A percentile compares a stretch with the other conserved stretches of the same genome.
These are phyloP conservation scores for Hyperoplus lanceolatus DNA, from an alignment of 2,797 vertebrate species.

Conservation along the genomic window DNA sequence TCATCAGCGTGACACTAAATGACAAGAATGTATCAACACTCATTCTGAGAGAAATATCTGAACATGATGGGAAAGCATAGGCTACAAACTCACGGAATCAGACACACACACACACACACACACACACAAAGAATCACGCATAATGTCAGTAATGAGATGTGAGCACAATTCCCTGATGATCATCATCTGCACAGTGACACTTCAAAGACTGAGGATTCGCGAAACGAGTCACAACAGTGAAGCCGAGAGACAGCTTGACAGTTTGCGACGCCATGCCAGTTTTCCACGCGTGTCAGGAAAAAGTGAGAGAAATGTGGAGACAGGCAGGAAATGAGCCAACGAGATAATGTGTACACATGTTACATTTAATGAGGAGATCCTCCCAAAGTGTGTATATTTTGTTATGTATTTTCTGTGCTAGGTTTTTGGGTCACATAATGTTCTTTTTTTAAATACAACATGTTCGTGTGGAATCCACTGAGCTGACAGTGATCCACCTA, in stretches of 20 bases:
- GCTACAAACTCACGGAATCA: background rate
- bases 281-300: constrained; percentile 20
- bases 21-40: constrained; percentile 38
- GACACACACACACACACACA: background rate
- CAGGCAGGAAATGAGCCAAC: background rate
- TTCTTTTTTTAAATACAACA: background rate
- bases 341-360: constrained; percentile 14
- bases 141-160: constrained; percentile 65
- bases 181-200: constrained; percentile 64
- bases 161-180: constrained; percentile 73
- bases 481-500: background rate
- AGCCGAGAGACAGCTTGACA: constrained; percentile 66
- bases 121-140: constrained; percentile 22
- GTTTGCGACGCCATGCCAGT: constrained; percentile 36
- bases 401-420: background rate
- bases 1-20: constrained; percentile 33
- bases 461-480: background rate
- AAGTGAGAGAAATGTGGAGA: constrained; percentile 1
- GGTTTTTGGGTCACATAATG: constrained; percentile 1
- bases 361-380: constrained; percentile 34
- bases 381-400: constrained; percentile 2
- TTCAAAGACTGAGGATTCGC: constrained; percentile 67
- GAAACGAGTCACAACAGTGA: constrained; percentile 57
- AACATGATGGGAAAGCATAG: constrained; percentile 15
- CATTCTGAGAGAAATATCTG: constrained; percentile 36